Conservation (phyloP, 1,140 invertebrate species). For the Drosophila bipectinata region DNA sequence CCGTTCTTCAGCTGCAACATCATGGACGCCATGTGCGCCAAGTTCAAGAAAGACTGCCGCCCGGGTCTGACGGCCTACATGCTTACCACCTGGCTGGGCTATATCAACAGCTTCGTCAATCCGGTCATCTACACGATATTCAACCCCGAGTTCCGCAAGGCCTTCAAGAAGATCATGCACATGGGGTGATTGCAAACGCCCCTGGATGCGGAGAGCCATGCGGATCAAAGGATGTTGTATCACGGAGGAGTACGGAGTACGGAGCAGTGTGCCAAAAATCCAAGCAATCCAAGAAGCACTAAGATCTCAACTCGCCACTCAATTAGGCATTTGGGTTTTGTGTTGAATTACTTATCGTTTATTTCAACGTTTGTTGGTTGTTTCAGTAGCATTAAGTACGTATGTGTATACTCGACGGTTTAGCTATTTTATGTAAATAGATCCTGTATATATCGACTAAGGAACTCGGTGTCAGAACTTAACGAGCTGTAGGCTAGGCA, state of each 20-base stretch:
- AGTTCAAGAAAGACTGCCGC: slow-evolving; percentile 90
- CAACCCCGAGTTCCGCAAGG: slow-evolving; percentile 99
- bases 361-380: slow-evolving; percentile 32
- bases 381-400: slow-evolving; percentile 19
- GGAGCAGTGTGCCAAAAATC: slow-evolving; percentile 52
- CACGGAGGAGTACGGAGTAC: not conserved
- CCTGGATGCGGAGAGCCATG: slow-evolving; percentile 3
- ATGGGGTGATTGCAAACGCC: slow-evolving; percentile 84
- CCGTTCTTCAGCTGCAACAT: slow-evolving; percentile 99
- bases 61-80: slow-evolving; percentile 96
- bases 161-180: slow-evolving; percentile 97
- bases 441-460: slow-evolving; percentile 36
- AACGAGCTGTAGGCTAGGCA: slow-evolving; percentile 62
- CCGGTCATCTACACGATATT: slow-evolving; percentile 99
- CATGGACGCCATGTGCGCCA: slow-evolving; percentile 96
- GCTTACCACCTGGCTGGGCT: slow-evolving; percentile 98
- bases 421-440: slow-evolving; percentile 54
- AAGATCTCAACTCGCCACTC: slow-evolving; percentile 53
- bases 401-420: not conserved
- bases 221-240: not conserved
- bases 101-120: slow-evolving; percentile 99
- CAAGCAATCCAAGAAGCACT: slow-evolving; percentile 26
- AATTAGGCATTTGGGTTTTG: slow-evolving; percentile 54
- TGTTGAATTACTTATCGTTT: slow-evolving; percentile 4
- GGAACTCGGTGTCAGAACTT: not conserved